Base-by-base conservation (phyloP, 2,797 vertebrate species). In the Cheirogaleus major region DNA sequence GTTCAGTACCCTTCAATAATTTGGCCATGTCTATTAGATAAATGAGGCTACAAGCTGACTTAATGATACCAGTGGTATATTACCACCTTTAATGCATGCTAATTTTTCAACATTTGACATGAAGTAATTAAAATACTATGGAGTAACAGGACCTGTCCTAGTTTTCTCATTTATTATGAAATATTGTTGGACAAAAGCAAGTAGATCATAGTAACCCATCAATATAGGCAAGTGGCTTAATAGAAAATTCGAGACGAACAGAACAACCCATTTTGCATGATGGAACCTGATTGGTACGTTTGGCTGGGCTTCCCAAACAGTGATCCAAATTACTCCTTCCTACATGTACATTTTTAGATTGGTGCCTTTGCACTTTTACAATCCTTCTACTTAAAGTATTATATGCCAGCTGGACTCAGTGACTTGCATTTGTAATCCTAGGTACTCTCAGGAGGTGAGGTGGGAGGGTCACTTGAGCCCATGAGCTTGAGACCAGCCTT, bases 91-190 rank as follows among this genome's bases (percentile, higher is more conserved):
- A 91, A 78, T n/a, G 25, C 30, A 72, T 57, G 67, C 43, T 95
- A 87, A 97, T 93, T 97, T 94, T 95, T 96, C 86, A 96, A 75
- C 4, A 83, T 80, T 96, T 97, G 89, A 96, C 78, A 89, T 38
- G 17, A 91, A 79, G 73, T 82, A 96, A 97, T 96, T 96, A 96
- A 96, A 95, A 91, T 89, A 80, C 20, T 65, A 70, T 48, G 32
- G 73, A 96, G 73, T 65, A 94, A 94, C 41, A 95, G 52, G 30
- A 84, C 43, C 72, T 96, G 17, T 75, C 67, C 48, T 83, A 94
- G 73, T 89, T 91, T 96, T 82, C 35, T 92, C 61, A 95, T 92
- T 87, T 94, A 81, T 86, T 88, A 96, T 93, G 45, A 92, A 95
- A 78, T 73, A 87, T 86, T 89, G 86, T 52, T 78, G 25, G 52